A percentile compares a stretch with the other conserved stretches of the same genome.
These are phyloP conservation scores for Ophion obscuratus DNA, from an alignment of 2,888 invertebrate species.

Conservation along the genomic window DNA sequence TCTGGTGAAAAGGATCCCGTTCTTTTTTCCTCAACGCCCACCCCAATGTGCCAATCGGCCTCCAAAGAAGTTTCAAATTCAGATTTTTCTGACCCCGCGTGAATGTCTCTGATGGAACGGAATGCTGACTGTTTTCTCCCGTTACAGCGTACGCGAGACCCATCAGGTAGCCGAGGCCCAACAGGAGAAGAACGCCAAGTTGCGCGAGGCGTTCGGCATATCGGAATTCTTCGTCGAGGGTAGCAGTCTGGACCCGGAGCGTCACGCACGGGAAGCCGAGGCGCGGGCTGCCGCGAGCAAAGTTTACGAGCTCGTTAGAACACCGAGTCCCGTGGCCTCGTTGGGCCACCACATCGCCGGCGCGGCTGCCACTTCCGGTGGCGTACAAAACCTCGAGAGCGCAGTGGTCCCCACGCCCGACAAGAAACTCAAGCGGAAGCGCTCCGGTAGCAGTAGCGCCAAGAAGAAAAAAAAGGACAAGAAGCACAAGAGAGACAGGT, in stretches of 20 bases:
- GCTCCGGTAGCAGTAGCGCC: slow-evolving; percentile 84
- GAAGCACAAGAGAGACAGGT: slow-evolving; percentile 89
- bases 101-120: background rate
- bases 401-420: slow-evolving; percentile 68
- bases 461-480: slow-evolving; percentile 91
- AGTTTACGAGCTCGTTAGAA: slow-evolving; percentile 90
- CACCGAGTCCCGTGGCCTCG: slow-evolving; percentile 87
- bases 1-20: too few species aligned
- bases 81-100: background rate
- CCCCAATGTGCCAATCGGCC: too few species aligned
- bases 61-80: background rate
- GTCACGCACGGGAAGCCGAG: slow-evolving; percentile 87
- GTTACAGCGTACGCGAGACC: slow-evolving; percentile 94
- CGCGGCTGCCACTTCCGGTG: background rate
- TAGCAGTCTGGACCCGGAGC: slow-evolving; percentile 94
- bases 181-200: slow-evolving; percentile 96
- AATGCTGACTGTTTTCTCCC: background rate
- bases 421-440: slow-evolving; percentile 83
- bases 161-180: slow-evolving; percentile 98
- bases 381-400: slow-evolving; percentile 2
- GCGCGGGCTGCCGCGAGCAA: slow-evolving; percentile 85
- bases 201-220: slow-evolving; percentile 97
- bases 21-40: too few species aligned
- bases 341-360: slow-evolving; percentile 74
- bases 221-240: slow-evolving; percentile 97